Percentiles rank a stretch among this genome's conserved stretches.
Evolutionary conservation across 2,797 vertebrate species (phyloP).

Genomic region (Coendou prehensilis): DNA sequence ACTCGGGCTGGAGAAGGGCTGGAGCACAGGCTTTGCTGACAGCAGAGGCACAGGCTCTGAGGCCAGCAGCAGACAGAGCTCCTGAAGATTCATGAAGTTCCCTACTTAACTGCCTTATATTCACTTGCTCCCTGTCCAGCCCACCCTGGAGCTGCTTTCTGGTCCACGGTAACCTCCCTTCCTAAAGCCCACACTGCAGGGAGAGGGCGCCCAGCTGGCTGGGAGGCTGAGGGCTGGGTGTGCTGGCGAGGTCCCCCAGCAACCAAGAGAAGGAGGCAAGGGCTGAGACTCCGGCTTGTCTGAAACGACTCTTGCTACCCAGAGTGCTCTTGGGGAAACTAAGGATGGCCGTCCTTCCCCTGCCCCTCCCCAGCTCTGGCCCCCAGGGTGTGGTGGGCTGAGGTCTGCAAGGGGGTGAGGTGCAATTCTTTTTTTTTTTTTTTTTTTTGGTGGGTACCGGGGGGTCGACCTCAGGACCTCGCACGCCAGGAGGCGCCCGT

Average conservation of each 20-base stretch:
- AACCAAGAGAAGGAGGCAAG: not conserved
- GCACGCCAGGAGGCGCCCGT: too few relatives aligned
- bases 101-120: not conserved
- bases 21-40: not conserved
- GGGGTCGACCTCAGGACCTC: too few relatives aligned
- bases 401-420: not conserved
- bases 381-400: accelerated
- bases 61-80: not conserved
- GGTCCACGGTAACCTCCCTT: not conserved
- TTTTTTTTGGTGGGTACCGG: too few relatives aligned
- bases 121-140: not conserved
- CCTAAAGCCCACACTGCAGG: accelerated
- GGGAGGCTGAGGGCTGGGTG: not conserved
- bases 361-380: not conserved
- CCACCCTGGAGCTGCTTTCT: not conserved
- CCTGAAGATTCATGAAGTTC: not conserved
- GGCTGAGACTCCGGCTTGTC: not conserved
- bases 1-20: not conserved
- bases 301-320: not conserved
- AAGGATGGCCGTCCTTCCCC: not conserved
- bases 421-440: too few relatives aligned
- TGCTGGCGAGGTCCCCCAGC: not conserved
- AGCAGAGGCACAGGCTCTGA: not conserved
- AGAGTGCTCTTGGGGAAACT: not conserved
- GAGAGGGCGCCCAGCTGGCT: not conserved